Base-by-base conservation (phyloP, 2,888 invertebrate species). In the Caenorhabditis plicata region DNA sequence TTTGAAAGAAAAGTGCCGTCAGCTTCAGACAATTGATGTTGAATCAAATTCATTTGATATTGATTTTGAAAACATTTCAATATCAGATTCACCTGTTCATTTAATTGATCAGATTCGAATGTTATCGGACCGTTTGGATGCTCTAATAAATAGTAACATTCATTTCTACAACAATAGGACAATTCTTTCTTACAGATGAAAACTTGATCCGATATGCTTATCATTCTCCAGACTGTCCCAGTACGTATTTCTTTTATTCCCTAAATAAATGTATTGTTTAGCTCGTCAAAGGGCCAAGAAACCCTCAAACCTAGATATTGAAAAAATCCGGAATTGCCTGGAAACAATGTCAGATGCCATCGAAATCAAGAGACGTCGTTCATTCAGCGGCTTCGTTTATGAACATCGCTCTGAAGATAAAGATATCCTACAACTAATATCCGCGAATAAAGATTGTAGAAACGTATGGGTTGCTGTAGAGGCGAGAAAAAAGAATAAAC, bases 211-310 rank as follows among this genome's bases (percentile, higher is more conserved):
- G 53, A 20, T 58, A 45, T 36, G 52, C 52, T 23, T 58, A 58
- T 27, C 58, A 58, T 23, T 58, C 58, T 0, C 58, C 58, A 7
- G 58, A 58, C 32, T 58, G 58, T 32, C 58, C 58, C 0, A 53
- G 51, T 57, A 23, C 26, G 56, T 26, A 40, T 25, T n/a, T 19
- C 15, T 27, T 26, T 7, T 7, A 20, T 29, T 19, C 20, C 7
- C n/a, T 7, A 15, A 13, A 11, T 23, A 4, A 9, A 9, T 7
- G 1, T 33, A 26, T 41, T 31, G 40, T 55, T 27, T 47, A 57
- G 56, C 56, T 20, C 50, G 56, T 2, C 56, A 46, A 20, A 48
- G 43, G 22, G n/a, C 33, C 41, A 29, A 31, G 33, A 3, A 7
- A 23, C 43, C 19, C n/a, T 31, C 4, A 9, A 26, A 17, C 2